Conservation (phyloP, 1,140 invertebrate genomes). For the Drosophila orena region DNA sequence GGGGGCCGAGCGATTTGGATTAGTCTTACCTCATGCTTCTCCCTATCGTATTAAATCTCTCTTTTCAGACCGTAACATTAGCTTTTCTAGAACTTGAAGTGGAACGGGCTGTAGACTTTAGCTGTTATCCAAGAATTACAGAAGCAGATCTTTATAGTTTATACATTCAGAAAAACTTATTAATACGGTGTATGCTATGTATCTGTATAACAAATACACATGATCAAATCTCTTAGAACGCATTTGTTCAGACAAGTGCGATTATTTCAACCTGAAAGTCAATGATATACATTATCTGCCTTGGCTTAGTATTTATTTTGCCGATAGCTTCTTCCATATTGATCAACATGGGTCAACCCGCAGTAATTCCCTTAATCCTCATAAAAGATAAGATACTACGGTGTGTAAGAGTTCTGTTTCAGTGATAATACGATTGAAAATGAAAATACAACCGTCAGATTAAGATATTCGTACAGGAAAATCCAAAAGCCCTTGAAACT, state of each 20-base stretch:
- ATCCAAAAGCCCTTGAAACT: constrained; percentile 5
- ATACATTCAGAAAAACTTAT: no score
- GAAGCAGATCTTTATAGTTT: not conserved
- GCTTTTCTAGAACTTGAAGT: not conserved
- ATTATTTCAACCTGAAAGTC: not conserved
- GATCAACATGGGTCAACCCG: not conserved
- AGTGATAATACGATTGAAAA: no score
- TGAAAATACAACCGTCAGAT: not conserved
- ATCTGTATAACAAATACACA: not conserved
- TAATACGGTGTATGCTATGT: no score
- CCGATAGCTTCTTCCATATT: constrained; percentile 4
- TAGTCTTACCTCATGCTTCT: not conserved
- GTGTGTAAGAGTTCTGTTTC: not conserved
- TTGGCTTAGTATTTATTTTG: not conserved
- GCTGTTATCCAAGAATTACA: constrained; percentile 2
- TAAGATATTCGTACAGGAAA: not conserved
- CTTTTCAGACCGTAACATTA: constrained; percentile 12
- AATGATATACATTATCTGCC: not conserved
- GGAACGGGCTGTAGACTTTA: not conserved
- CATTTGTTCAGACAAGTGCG: not conserved
- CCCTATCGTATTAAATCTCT: constrained; percentile 21
- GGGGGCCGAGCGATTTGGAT: constrained; percentile 7
- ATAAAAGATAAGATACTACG: not conserved
- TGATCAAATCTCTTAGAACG: not conserved
- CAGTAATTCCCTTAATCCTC: not conserved